Percentiles rank a stretch among this genome's conserved stretches.
These are phyloP conservation scores for Scelioninae gen. 1 DNA, from an alignment of 2,888 invertebrate species.

Conservation along the genomic window DNA sequence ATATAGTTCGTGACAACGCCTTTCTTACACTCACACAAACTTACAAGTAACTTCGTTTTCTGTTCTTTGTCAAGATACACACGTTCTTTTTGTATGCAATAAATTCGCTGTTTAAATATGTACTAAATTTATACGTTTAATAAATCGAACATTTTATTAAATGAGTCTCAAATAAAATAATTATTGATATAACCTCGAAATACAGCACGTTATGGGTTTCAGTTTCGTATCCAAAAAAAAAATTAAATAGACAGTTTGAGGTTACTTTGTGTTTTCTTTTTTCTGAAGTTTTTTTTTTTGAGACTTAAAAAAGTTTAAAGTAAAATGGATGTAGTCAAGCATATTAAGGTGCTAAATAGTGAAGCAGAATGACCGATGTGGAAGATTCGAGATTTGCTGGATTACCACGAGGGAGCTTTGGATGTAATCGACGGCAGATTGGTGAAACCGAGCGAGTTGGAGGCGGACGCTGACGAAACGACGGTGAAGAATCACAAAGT, in stretches of 20 bases:
- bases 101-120: no score
- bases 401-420: slow-evolving; percentile 70
- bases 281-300: no score
- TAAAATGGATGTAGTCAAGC: slow-evolving; percentile 73
- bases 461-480: slow-evolving; percentile 50
- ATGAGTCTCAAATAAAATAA: no score
- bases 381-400: slow-evolving; percentile 76
- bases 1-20: no score
- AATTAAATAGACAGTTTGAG: slow-evolving; percentile 1
- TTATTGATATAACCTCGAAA: no score
- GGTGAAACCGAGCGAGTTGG: not conserved
- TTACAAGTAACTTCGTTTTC: no score
- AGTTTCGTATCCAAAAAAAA: slow-evolving; percentile 18
- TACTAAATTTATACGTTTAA: no score
- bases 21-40: no score
- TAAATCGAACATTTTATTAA: no score
- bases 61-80: no score
- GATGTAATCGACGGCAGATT: slow-evolving; percentile 73
- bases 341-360: slow-evolving; percentile 71
- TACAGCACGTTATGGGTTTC: slow-evolving; percentile 8
- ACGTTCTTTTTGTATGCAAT: no score
- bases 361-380: slow-evolving; percentile 77
- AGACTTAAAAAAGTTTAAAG: not conserved
- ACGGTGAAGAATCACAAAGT: slow-evolving; percentile 62
- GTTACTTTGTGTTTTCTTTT: not conserved